Evolutionary conservation across 1,140 invertebrate genomes (phyloP).

Genomic region (Chymomyza costata): DNA sequence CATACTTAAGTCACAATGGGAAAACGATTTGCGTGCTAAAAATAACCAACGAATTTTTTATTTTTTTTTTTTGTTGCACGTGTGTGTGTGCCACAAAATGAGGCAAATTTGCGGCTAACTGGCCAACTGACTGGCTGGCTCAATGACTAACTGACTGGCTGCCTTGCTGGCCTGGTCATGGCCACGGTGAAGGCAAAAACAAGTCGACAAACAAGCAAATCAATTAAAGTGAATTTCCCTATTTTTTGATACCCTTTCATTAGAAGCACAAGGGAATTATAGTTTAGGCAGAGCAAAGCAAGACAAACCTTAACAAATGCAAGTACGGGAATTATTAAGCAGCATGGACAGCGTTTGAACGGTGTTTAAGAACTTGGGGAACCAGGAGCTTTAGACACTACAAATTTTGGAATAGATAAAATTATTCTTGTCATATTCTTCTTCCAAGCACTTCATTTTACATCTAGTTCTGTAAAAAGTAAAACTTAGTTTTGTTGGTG

Average conservation of each 20-base stretch:
- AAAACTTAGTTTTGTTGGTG: too few relatives aligned
- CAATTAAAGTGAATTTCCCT: conserved; percentile 54
- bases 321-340: neutral
- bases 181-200: conserved; percentile 64
- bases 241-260: neutral
- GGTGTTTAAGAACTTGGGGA: too few relatives aligned
- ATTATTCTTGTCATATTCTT: too few relatives aligned
- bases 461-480: too few relatives aligned
- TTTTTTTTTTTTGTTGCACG: conserved; percentile 29
- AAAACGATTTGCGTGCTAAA: conserved; percentile 69
- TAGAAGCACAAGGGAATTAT: neutral
- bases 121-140: neutral
- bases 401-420: too few relatives aligned
- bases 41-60: conserved; percentile 43
- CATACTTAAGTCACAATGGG: conserved; percentile 36
- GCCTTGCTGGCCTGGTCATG: conserved; percentile 54
- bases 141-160: neutral
- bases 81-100: conserved; percentile 41
- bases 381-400: too few relatives aligned
- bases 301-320: conserved; percentile 4
- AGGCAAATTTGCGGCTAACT: conserved; percentile 5
- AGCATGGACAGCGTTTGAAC: too few relatives aligned
- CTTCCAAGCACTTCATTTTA: too few relatives aligned
- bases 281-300: conserved; percentile 24
- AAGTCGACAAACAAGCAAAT: conserved; percentile 42